A percentile compares a stretch with the other conserved stretches of the same genome.
Conservation (phyloP, 2,888 invertebrate genomes). For the Stenichneumon culpator region DNA sequence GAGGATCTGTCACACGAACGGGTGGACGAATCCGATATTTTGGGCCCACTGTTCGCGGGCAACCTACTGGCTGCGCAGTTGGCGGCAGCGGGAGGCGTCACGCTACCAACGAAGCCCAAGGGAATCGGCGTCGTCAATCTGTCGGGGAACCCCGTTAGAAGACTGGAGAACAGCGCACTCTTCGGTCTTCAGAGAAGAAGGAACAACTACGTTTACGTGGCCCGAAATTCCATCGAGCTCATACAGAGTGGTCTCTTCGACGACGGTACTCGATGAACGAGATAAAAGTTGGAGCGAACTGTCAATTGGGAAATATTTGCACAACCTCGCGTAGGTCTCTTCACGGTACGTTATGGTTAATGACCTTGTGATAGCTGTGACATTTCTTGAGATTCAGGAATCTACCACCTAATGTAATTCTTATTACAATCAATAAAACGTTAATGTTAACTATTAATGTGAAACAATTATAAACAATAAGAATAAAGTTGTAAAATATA, state of each 20-base stretch:
- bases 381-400: too few relatives aligned
- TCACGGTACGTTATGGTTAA: too few relatives aligned
- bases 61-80: constrained; percentile 3
- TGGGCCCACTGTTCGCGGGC: background rate
- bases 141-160: constrained; percentile 81
- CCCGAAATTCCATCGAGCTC: background rate
- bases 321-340: too few relatives aligned
- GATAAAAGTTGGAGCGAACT: too few relatives aligned
- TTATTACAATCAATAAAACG: too few relatives aligned
- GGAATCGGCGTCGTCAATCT: constrained; percentile 9
- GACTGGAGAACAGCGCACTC: constrained; percentile 78
- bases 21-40: constrained; percentile 22
- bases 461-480: too few relatives aligned
- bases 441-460: too few relatives aligned
- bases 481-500: too few relatives aligned
- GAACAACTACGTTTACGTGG: background rate
- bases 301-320: too few relatives aligned
- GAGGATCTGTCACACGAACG: constrained; percentile 84
- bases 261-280: background rate
- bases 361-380: too few relatives aligned
- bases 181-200: constrained; percentile 66
- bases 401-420: too few relatives aligned
- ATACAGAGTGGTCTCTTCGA: background rate
- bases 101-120: constrained; percentile 48
- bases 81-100: constrained; percentile 65